Percentiles rank a stretch among this genome's conserved stretches.
Evolutionary conservation across 2,888 invertebrate genomes (phyloP).

Genomic region (Anodontia alba): DNA sequence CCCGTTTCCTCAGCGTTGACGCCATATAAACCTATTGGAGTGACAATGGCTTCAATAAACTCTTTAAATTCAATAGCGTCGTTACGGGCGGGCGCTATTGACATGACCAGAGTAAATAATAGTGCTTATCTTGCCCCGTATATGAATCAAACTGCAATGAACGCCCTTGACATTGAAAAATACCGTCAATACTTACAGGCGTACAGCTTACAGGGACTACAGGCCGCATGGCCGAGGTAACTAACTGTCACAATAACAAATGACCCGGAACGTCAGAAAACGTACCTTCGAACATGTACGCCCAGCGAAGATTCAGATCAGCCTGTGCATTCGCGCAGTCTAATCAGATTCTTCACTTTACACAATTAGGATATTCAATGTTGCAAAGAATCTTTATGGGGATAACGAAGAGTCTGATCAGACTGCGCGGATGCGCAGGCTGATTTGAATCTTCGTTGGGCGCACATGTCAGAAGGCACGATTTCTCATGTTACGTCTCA

Average conservation of each 20-base stretch:
- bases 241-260: too few relatives aligned
- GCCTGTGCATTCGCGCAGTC: too few relatives aligned
- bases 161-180: slow-evolving; percentile 80
- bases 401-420: too few relatives aligned
- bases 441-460: too few relatives aligned
- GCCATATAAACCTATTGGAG: slow-evolving; percentile 35
- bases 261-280: neutral
- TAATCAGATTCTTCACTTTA: too few relatives aligned
- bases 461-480: too few relatives aligned
- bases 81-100: slow-evolving; percentile 60
- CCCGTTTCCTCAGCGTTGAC: slow-evolving; percentile 43
- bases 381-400: too few relatives aligned
- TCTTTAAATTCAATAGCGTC: slow-evolving; percentile 53
- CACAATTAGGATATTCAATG: too few relatives aligned
- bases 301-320: too few relatives aligned
- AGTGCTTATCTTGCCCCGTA: slow-evolving; percentile 75
- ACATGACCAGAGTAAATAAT: slow-evolving; percentile 61
- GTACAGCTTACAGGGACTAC: slow-evolving; percentile 74
- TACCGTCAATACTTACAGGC: slow-evolving; percentile 81
- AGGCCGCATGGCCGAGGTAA: slow-evolving; percentile 55
- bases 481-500: too few relatives aligned
- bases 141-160: slow-evolving; percentile 69
- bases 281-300: too few relatives aligned
- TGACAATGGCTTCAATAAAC: slow-evolving; percentile 51
- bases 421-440: too few relatives aligned